Conservation (phyloP, 2,797 vertebrate species). For the Lithobates pipiens region DNA sequence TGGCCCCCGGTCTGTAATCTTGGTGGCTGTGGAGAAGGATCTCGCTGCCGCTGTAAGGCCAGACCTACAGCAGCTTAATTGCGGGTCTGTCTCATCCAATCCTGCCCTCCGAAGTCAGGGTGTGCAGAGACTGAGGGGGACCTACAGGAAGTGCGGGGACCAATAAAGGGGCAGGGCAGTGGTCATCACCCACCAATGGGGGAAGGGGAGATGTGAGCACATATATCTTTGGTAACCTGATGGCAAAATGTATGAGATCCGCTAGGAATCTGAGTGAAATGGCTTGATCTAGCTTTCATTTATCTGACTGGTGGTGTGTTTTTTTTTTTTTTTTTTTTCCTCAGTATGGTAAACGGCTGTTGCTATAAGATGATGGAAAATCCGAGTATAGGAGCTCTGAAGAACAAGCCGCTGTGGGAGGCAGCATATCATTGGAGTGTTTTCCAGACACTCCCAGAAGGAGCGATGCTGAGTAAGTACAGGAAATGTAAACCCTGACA, state of each 20-base stretch:
- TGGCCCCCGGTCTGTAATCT: conserved; percentile 83
- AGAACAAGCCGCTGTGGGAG: conserved; percentile 86
- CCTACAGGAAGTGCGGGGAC: conserved; percentile 5
- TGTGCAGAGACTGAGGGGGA: conserved; percentile 63
- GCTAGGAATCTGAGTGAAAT: background rate
- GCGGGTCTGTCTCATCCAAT: conserved; percentile 5
- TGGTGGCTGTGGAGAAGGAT: conserved; percentile 80
- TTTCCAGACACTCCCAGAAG: conserved; percentile 88
- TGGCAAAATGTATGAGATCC: background rate
- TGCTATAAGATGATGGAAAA: conserved; percentile 95
- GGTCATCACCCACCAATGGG: background rate
- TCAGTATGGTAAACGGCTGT: conserved; percentile 89
- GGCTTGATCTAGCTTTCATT: background rate
- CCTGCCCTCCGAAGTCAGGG: background rate
- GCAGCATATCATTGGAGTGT: conserved; percentile 85
- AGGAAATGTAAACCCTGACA: too few species aligned
- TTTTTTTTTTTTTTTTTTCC: conserved; percentile 27
- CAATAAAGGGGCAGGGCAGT: background rate
- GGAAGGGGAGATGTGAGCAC: conserved; percentile 29
- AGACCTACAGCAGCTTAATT: conserved; percentile 77
- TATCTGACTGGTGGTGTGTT: background rate
- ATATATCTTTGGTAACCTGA: conserved; percentile 49
- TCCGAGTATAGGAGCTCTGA: conserved; percentile 86
- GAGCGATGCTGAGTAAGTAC: conserved; percentile 89
- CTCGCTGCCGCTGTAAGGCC: conserved; percentile 88